These are phyloP conservation scores for Euthynnus affinis DNA, from an alignment of 2,797 vertebrate genomes.

Conservation along the genomic window DNA sequence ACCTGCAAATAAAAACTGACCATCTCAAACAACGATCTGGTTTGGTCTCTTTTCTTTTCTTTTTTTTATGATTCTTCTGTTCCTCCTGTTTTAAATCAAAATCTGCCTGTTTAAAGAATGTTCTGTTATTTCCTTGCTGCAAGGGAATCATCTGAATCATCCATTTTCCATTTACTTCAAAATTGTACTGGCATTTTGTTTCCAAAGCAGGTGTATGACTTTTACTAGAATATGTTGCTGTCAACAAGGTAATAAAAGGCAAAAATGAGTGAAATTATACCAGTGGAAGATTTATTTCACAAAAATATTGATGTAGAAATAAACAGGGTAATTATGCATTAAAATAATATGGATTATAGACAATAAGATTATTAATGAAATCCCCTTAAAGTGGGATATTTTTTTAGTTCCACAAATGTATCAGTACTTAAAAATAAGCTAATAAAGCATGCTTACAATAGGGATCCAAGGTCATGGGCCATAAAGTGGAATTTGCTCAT, in stretches of 20 bases:
- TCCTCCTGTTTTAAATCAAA: slow-evolving; percentile 1
- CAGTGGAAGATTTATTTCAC: no score
- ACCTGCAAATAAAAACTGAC: slow-evolving; percentile 22
- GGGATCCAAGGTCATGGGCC: no score
- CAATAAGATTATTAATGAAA: no score
- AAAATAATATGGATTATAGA: no score
- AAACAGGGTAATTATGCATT: no score
- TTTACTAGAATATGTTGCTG: background rate
- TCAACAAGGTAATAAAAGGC: no score
- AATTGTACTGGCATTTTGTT: background rate
- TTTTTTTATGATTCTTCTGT: background rate
- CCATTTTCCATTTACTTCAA: background rate
- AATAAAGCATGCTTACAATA: no score
- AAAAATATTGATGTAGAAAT: no score
- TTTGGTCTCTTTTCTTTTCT: background rate
- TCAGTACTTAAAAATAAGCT: background rate
- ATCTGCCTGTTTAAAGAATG: background rate
- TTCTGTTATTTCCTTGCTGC: background rate
- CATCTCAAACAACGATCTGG: slow-evolving; percentile 6
- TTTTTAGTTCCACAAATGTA: no score
- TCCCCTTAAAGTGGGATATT: no score
- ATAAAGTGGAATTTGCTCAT: no score
- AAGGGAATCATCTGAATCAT: background rate
- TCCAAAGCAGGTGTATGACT: background rate
- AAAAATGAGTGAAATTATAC: no score